These are phyloP conservation scores for Gymnothorax reevesii DNA, from an alignment of 2,797 vertebrate genomes.

Conservation along the genomic window DNA sequence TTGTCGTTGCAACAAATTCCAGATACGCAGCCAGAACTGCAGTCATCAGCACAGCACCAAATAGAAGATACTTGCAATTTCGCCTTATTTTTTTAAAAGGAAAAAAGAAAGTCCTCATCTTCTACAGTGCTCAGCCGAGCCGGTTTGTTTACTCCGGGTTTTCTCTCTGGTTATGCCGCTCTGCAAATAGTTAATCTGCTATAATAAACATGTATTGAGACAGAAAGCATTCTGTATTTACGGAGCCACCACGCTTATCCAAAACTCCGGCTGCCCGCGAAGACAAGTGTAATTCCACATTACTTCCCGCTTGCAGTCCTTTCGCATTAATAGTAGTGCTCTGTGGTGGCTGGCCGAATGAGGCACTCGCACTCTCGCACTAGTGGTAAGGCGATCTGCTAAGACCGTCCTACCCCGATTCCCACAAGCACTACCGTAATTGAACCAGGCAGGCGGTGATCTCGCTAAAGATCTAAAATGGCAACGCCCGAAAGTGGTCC, in stretches of 20 bases:
- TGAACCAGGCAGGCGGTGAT: not conserved
- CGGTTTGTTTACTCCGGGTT: not conserved
- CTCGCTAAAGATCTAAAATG: slow-evolving; percentile 7
- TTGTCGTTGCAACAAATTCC: not conserved
- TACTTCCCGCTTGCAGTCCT: not conserved
- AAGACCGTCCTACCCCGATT: not conserved
- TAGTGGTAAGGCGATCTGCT: not conserved
- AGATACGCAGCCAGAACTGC: slow-evolving; percentile 14
- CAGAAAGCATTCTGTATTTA: not conserved
- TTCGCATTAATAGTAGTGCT: not conserved
- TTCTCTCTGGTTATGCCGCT: not conserved
- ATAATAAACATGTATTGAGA: not conserved
- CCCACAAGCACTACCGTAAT: not conserved
- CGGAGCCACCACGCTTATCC: slow-evolving; percentile 7
- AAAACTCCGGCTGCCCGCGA: not conserved
- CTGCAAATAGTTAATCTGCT: slow-evolving; percentile 2
- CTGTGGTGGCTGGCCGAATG: not conserved
- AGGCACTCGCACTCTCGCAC: not conserved
- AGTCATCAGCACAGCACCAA: slow-evolving; percentile 4
- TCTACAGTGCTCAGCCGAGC: not conserved
- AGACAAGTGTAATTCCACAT: not conserved
- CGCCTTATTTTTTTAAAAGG: slow-evolving; percentile 28
- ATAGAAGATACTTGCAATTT: not conserved
- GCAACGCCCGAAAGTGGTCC: slow-evolving; percentile 10
- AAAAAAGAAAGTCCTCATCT: slow-evolving; percentile 6